A percentile compares a stretch with the other conserved stretches of the same genome.
These are phyloP conservation scores for Cotesia typhae DNA, from an alignment of 1,140 invertebrate species.

Conservation along the genomic window DNA sequence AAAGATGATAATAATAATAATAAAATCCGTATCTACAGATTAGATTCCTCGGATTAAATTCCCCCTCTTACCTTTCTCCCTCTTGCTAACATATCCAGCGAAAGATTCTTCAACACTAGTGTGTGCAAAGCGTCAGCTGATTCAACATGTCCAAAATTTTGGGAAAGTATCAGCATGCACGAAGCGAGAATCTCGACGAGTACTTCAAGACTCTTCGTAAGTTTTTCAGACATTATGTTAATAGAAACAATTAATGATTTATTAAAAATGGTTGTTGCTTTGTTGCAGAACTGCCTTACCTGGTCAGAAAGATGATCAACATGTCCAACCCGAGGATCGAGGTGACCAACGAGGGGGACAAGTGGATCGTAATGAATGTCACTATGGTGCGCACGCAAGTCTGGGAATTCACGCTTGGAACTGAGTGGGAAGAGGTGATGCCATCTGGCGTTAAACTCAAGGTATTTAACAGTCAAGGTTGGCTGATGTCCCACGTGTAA, in stretches of 20 bases:
- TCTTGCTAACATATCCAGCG: too few species aligned
- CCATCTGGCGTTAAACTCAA: constrained; percentile 54
- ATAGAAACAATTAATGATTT: too few species aligned
- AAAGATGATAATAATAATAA: too few species aligned
- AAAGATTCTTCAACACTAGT: too few species aligned
- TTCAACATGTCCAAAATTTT: constrained; percentile 62
- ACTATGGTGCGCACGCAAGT: constrained; percentile 59
- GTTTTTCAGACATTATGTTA: constrained; percentile 30
- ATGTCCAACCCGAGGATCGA: constrained; percentile 69
- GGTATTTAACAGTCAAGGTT: constrained; percentile 42
- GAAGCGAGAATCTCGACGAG: constrained; percentile 72
- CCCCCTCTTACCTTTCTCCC: too few species aligned
- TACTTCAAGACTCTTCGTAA: constrained; percentile 71
- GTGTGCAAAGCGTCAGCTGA: too few species aligned
- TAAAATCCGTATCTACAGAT: too few species aligned
- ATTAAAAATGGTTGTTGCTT: not conserved
- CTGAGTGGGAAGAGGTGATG: constrained; percentile 59
- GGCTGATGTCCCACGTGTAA: too few species aligned
- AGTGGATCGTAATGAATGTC: constrained; percentile 68
- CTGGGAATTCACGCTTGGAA: constrained; percentile 50
- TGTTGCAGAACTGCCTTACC: constrained; percentile 63
- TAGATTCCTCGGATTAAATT: too few species aligned
- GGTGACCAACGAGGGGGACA: constrained; percentile 66
- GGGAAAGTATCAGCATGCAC: constrained; percentile 71
- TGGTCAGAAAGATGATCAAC: constrained; percentile 72